Evolutionary conservation across 1,140 invertebrate genomes (phyloP), one percentile per base, ranked within the genome.

Genomic region (Gryon sp.): DNA sequence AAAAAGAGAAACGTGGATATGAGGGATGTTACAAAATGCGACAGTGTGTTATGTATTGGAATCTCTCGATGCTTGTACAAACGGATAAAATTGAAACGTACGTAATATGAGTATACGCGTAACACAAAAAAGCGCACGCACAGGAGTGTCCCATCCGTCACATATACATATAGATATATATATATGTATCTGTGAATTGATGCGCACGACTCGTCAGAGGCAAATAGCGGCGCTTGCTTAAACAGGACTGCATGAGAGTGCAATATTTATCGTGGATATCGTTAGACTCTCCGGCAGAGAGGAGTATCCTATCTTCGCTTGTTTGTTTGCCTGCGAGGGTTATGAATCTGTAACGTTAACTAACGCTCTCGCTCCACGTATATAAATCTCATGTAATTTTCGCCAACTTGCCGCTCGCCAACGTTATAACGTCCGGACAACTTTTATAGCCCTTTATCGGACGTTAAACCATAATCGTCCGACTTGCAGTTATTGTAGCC

Each of bases 181-280:
- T n/a, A n/a, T n/a, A n/a, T n/a, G n/a, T n/a, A 36, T 45, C 38
- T 28, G 34, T 36, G 45, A 34, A 59, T 70, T 52, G 38, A 60
- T 60, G 66, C 48, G 26, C n/a, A n/a, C 36, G 12, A 48, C 45
- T 34, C 55, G 55, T 46, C 8, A n/a, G n/a, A 36, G 18, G 22
- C 22, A 70, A 74, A 79, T 78, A 62, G 34, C 32, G 8, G 12
- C 24, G 38, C 57, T 65, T 50, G 30, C 36, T 14, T 40, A 62
- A 69, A 60, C 46, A 48, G 26, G 20, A 20, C 32, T 34, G 18
- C 19, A 40, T 8, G 50, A 55, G 50, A 36, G 75, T 76, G 46
- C 78, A 80, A 79, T 83, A 82, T 83, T 83, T 84, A 82, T 82
- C 79, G 62, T 62, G 62, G 32, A n/a, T 43, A 45, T 55, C 74